A percentile compares a stretch with the other conserved stretches of the same genome.
These are phyloP conservation scores for Hippocampus mohnikei DNA, from an alignment of 2,113 vertebrate species.

Conservation along the genomic window DNA sequence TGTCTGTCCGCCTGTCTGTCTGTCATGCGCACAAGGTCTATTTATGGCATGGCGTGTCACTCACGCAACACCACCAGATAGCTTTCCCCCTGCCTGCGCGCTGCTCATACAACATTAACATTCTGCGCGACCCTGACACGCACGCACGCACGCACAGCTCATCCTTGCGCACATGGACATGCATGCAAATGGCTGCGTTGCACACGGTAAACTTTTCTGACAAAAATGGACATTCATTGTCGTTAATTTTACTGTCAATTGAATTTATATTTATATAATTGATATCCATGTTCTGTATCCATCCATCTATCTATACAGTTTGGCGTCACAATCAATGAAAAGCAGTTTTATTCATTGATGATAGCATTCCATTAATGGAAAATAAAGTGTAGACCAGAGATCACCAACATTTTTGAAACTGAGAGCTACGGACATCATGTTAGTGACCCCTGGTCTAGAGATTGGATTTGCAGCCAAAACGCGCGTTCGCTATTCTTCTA, in stretches of 20 bases:
- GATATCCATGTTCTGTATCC: no score
- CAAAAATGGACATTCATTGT: background rate
- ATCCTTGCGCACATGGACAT: slow-evolving; percentile 35
- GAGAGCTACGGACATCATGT: no score
- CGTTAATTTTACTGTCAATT: background rate
- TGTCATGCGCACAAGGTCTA: slow-evolving; percentile 57
- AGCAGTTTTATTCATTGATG: no score
- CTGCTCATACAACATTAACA: slow-evolving; percentile 73
- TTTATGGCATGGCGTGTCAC: slow-evolving; percentile 77
- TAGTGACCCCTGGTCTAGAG: no score
- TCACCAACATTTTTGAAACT: no score
- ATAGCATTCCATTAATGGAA: no score
- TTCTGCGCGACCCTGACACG: slow-evolving; percentile 46
- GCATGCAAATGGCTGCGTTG: slow-evolving; percentile 18
- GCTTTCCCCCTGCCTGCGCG: slow-evolving; percentile 63
- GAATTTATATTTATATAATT: no score
- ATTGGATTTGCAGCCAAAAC: no score
- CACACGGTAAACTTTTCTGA: slow-evolving; percentile 6
- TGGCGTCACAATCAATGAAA: no score
- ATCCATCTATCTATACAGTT: no score
- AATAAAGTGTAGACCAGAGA: no score
- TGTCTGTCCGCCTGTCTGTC: slow-evolving; percentile 41
- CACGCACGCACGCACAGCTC: slow-evolving; percentile 21
- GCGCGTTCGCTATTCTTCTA: no score
- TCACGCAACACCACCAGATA: slow-evolving; percentile 72